Conservation (phyloP, 2,113 vertebrate genomes). For the Prionailurus bengalensis region DNA sequence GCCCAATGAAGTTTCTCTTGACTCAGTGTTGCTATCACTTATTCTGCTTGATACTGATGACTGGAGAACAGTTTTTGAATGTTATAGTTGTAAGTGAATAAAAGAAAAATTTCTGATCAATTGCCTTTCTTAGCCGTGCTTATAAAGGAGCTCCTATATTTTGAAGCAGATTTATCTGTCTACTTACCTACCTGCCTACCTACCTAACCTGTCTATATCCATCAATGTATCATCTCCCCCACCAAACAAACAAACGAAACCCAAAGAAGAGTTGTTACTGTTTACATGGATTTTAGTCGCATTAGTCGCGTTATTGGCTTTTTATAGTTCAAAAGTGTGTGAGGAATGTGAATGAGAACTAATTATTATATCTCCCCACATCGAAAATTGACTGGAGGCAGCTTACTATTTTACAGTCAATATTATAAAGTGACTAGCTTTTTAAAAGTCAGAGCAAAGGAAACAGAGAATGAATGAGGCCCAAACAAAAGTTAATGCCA, state of each 20-base stretch:
- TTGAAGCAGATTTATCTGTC: background rate
- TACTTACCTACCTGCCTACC: background rate
- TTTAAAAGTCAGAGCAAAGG: background rate
- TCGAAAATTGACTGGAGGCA: background rate
- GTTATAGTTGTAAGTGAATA: conserved; percentile 12
- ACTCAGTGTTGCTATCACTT: background rate
- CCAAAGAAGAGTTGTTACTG: background rate
- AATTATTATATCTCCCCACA: background rate
- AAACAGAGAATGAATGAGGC: background rate
- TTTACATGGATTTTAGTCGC: background rate
- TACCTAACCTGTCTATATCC: background rate
- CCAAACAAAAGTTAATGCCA: background rate
- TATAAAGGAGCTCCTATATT: background rate
- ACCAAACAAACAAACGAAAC: background rate
- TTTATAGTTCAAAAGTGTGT: background rate
- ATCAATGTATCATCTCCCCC: background rate
- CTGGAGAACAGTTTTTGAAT: conserved; percentile 27
- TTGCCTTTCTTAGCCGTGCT: background rate
- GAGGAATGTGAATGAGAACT: background rate
- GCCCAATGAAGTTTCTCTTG: background rate
- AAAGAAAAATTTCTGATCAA: conserved; percentile 17
- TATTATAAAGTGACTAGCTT: conserved; percentile 8
- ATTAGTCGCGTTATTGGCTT: background rate
- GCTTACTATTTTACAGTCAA: background rate
- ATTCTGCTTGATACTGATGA: background rate